Evolutionary conservation across 2,797 vertebrate genomes (phyloP), one percentile per base, ranked within the genome.

Genomic region (Falco cherrug): DNA sequence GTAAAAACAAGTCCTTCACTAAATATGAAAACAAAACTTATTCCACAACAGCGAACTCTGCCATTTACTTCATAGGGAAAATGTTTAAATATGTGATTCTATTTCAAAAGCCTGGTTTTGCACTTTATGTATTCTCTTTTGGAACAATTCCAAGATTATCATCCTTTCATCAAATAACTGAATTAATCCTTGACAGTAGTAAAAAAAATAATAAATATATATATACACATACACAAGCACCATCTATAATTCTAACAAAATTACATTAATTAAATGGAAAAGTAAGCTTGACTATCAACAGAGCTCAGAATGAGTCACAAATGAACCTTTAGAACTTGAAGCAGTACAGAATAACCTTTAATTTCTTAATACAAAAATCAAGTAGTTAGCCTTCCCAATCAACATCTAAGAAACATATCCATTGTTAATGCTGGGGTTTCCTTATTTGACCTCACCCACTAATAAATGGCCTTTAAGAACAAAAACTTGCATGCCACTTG

Each of bases 81-180:
- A 63, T 84, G 50, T 65, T 92, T 50, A 77, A 80, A 54, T 11
- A 37, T 0, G 0, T 0, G 0, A 8, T 64, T 94, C 31, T 60
- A 13, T 60, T 93, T 60, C 64, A 75, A 71, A 96, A 75, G 64
- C 8, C 22, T 15, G 0, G 22, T 43, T 73, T 80, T 77, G 21
- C 43, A 65, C 24, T 47, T 56, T 73, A 39, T 10, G 6, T 43
- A 50, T 37, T 70, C 16, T 82, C 60, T 70, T 82, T 59, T 15
- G 5, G 67, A 93, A 90, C 21, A 73, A 74, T 26, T 41, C 16
- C 10, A 54, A 81, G 21, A 19, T 77, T 21, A 85, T 17, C 37
- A 86, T 4, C 22, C 11, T 80, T 70, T 16, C 31, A 69, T 33
- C 54, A 54, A 67, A 67, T 45, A 20, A 79, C 5, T 59, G 5